A percentile compares a stretch with the other conserved stretches of the same genome.
These are phyloP conservation scores for Okapia johnstoni DNA, from an alignment of 2,113 vertebrate genomes.

Conservation along the genomic window DNA sequence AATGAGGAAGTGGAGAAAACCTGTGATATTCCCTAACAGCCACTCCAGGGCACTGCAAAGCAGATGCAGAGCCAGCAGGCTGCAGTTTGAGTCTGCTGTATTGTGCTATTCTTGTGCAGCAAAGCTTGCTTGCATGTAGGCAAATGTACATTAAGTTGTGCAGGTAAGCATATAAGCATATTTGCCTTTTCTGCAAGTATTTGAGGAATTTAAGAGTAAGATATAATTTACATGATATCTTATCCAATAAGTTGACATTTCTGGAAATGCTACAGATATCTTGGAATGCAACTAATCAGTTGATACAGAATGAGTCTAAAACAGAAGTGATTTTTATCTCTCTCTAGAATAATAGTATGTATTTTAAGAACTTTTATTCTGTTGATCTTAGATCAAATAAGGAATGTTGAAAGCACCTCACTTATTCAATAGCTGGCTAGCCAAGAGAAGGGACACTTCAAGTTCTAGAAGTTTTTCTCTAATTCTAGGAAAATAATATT, in stretches of 20 bases:
- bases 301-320: neutral
- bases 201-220: neutral
- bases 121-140: neutral
- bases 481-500: neutral
- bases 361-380: neutral
- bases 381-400: slow-evolving; percentile 1
- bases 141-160: neutral
- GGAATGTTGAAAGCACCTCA: neutral
- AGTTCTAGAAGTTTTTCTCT: neutral
- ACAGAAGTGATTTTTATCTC: neutral
- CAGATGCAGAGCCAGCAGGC: neutral
- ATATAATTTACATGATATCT: neutral
- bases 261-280: neutral
- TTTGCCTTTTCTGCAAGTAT: neutral
- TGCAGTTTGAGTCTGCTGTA: neutral
- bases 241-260: neutral
- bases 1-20: neutral
- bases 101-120: neutral
- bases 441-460: neutral
- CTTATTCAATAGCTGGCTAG: neutral
- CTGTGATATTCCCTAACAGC: neutral
- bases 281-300: neutral
- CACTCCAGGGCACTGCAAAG: neutral
- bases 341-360: neutral
- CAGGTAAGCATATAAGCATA: neutral